A percentile compares a stretch with the other conserved stretches of the same genome.
These are phyloP conservation scores for Adineta ricciae DNA, from an alignment of 2,888 invertebrate species.

Conservation along the genomic window DNA sequence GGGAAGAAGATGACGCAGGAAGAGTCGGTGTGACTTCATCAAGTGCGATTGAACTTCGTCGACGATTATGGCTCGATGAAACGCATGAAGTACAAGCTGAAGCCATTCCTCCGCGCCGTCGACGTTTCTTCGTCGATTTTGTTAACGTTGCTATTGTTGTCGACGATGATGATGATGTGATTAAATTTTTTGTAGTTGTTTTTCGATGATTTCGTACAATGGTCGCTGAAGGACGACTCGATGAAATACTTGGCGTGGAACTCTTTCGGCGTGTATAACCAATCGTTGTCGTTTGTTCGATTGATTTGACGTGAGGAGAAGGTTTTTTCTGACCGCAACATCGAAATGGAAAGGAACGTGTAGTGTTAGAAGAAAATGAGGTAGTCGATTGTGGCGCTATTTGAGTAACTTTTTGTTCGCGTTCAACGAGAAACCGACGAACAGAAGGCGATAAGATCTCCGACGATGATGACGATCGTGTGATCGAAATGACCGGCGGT, in stretches of 20 bases:
- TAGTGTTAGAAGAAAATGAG: not conserved
- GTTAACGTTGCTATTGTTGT: not conserved
- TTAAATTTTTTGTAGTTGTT: not conserved
- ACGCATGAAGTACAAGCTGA: not conserved
- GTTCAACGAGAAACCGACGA: not conserved
- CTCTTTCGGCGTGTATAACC: not conserved
- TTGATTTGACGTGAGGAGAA: not conserved
- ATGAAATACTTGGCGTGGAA: not conserved
- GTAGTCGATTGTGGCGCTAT: not conserved
- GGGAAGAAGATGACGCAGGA: not conserved
- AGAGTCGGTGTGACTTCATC: not conserved
- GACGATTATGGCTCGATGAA: not conserved
- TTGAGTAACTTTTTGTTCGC: not conserved
- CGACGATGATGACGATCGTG: conserved; percentile 9
- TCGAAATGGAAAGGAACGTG: not conserved
- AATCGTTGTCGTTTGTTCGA: not conserved
- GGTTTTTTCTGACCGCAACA: not conserved
- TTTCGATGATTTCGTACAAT: not conserved
- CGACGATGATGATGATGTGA: not conserved
- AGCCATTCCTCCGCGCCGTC: not conserved
- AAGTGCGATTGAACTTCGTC: not conserved
- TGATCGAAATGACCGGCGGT: conserved; percentile 15
- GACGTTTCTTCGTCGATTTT: not conserved
- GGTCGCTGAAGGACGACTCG: not conserved
- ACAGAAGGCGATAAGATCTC: not conserved